Conservation (phyloP, 2,797 vertebrate genomes). For the Petrocephalus schoutedeni region DNA sequence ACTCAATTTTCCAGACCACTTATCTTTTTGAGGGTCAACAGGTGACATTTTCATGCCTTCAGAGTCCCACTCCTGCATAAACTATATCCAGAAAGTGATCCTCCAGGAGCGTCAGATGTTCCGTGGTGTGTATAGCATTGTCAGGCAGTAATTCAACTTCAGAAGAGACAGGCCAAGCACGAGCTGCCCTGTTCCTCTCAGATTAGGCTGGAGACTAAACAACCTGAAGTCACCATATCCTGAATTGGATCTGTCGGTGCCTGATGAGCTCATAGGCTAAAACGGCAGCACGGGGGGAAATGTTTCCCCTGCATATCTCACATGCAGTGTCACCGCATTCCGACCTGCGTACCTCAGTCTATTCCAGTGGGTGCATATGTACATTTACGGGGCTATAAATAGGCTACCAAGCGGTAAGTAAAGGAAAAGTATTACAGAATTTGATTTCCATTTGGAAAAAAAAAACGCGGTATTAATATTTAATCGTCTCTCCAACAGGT, state of each 20-base stretch:
- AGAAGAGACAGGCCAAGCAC: background rate
- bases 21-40: background rate
- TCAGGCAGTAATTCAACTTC: background rate
- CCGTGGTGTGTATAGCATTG: background rate
- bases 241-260: conserved; percentile 11
- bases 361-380: background rate
- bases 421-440: background rate
- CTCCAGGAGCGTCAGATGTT: background rate
- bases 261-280: conserved; percentile 19
- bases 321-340: conserved; percentile 21
- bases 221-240: conserved; percentile 14
- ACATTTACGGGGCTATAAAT: background rate
- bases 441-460: background rate
- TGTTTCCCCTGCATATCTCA: conserved; percentile 14
- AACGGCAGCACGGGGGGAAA: conserved; percentile 2
- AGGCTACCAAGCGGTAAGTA: background rate
- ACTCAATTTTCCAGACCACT: background rate
- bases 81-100: background rate
- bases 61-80: background rate
- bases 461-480: background rate
- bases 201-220: background rate
- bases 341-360: conserved; percentile 15
- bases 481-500: background rate
- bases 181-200: conserved; percentile 15
- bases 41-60: background rate